Conservation (phyloP, 1,140 invertebrate species). For the Druon quercuslanigerum region DNA sequence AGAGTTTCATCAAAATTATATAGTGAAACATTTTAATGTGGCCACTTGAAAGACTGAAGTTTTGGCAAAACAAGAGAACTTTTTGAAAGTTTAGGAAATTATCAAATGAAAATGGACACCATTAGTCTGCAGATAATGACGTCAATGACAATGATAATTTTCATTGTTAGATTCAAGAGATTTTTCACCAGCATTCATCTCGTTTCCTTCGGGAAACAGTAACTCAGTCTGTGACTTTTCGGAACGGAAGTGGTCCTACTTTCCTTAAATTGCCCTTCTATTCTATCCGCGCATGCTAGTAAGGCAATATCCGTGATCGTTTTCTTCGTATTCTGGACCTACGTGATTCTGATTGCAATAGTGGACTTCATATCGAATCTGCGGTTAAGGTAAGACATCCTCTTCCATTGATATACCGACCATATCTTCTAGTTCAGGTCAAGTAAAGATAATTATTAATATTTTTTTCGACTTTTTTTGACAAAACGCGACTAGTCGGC, state of each 20-base stretch:
- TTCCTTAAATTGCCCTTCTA: constrained; percentile 7
- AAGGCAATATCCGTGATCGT: constrained; percentile 1
- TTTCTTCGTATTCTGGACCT: not conserved
- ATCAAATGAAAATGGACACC: not conserved
- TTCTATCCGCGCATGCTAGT: not conserved
- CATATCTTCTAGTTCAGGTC: not conserved
- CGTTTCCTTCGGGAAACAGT: constrained; percentile 9
- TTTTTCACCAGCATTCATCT: not conserved
- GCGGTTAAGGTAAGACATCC: constrained; percentile 14
- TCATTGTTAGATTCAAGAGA: not conserved
- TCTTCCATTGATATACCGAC: constrained; percentile 15
- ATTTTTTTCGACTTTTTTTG: no score
- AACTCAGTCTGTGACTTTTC: constrained; percentile 18
- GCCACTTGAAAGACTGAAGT: no score
- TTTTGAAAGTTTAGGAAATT: no score
- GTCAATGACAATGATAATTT: not conserved
- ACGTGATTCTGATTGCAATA: constrained; percentile 14
- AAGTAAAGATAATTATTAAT: no score
- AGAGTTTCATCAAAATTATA: no score
- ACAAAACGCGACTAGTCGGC: no score
- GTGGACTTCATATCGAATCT: constrained; percentile 17
- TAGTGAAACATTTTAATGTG: no score
- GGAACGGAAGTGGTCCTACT: constrained; percentile 23
- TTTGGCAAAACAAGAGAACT: no score
- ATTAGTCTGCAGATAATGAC: not conserved